Percentiles rank a stretch among this genome's conserved stretches.
Conservation (phyloP, 2,113 vertebrate species). For the Hydropotes inermis region DNA sequence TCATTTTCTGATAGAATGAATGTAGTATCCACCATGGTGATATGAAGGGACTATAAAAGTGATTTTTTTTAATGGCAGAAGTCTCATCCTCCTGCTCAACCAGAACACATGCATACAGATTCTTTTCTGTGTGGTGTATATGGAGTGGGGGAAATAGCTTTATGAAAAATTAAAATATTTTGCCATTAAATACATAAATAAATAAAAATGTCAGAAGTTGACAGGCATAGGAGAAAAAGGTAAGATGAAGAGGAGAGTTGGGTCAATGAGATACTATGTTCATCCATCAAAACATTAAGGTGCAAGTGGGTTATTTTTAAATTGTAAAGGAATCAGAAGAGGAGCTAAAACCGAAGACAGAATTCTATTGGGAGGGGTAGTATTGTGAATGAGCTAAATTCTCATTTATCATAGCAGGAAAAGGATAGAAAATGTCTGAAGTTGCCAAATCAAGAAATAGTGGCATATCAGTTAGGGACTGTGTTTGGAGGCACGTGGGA, state of each 20-base stretch:
- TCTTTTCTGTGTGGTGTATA: background rate
- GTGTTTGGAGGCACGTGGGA: background rate
- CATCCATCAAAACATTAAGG: background rate
- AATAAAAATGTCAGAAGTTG: background rate
- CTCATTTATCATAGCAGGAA: background rate
- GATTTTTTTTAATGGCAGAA: background rate
- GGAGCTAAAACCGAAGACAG: background rate
- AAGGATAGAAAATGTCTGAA: background rate
- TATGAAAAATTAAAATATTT: background rate
- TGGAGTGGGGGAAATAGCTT: background rate
- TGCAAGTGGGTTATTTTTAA: conserved; percentile 26
- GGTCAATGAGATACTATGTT: background rate
- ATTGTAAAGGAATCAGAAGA: conserved; percentile 15
- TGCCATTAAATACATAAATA: background rate
- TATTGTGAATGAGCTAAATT: background rate
- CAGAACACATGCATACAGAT: background rate
- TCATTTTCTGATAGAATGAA: conserved; percentile 1
- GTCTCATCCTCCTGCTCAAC: background rate
- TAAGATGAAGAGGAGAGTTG: background rate
- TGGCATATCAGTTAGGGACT: background rate
- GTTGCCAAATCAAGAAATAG: background rate
- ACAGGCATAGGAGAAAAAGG: background rate
- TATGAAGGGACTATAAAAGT: background rate
- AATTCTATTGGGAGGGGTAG: background rate
- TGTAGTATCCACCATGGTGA: background rate